phyloP scores from a whole-genome alignment of 2,113 vertebrate genomes.

The Dicerorhinus sumatrensis region DNA sequence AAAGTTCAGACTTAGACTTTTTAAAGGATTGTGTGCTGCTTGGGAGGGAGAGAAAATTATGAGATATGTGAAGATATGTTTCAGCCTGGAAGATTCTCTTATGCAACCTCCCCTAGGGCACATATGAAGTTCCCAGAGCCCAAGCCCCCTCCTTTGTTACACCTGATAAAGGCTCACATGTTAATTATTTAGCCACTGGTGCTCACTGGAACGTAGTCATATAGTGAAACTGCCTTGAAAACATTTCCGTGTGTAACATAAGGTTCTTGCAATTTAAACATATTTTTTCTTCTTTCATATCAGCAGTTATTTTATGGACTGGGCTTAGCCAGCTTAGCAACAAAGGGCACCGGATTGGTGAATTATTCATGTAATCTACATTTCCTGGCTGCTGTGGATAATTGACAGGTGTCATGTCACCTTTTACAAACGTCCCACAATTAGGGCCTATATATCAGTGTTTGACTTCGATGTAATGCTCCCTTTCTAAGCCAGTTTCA shows the following conservation, averaged over 20 bases:
- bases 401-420: constrained; percentile 90
- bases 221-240: constrained; percentile 50
- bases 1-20: constrained; percentile 14
- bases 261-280: constrained; percentile 81
- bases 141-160: constrained; percentile 22
- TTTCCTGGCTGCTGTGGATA: constrained; percentile 86
- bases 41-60: background rate
- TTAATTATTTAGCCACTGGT: constrained; percentile 77
- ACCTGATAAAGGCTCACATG: constrained; percentile 47
- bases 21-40: background rate
- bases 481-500: constrained; percentile 81
- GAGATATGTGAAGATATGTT: background rate
- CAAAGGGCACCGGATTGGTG: constrained; percentile 85
- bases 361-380: constrained; percentile 91
- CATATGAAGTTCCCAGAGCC: constrained; percentile 57
- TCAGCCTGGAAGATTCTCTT: constrained; percentile 40
- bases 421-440: constrained; percentile 87
- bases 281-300: constrained; percentile 83
- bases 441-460: constrained; percentile 86
- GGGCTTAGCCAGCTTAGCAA: constrained; percentile 84
- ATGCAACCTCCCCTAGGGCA: background rate
- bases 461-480: constrained; percentile 68
- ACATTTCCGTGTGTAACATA: constrained; percentile 69
- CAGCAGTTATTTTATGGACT: constrained; percentile 82
- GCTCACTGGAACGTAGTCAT: constrained; percentile 16